Base-by-base conservation (phyloP, 2,888 invertebrate genomes). In the Drosophila leonis region DNA sequence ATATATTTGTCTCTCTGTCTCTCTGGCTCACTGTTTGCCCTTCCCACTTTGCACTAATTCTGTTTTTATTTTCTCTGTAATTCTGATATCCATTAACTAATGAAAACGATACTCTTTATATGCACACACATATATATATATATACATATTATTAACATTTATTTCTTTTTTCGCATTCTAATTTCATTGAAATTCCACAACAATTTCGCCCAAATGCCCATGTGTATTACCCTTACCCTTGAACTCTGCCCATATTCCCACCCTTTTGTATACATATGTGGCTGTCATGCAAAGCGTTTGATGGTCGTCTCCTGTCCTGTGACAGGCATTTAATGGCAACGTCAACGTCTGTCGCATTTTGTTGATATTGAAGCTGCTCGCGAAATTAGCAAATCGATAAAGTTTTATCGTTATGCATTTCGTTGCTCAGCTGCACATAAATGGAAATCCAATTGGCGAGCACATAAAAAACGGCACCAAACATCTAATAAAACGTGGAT, bases 371-470 rank as follows among this genome's bases (percentile, higher is more conserved):
- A 65, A 13, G 72, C 65, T 63, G 63, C 61, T 67, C 77, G 71
- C 79, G 65, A 75, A 81, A 83, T 85, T 85, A 90, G 73, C 90
- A 85, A 76, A 72, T 75, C 82, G 82, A 90, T 88, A 90, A 88
- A 90, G 60, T 87, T 90, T 89, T 90, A 90, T 90, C 74, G 87
- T 69, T 74, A 57, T 70, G 77, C 65, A 75, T 63, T 79, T 67
- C 7, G 39, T 42, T 29, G 52, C 68, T 74, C 83, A 84, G 89
- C 87, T 89, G 84, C 79, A 63, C 72, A 75, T 75, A 80, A 86
- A 83, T 80, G 59, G 65, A 69, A 86, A 86, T 74, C 59, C 86
- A 76, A 88, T 83, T 85, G 82, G 44, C 56, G 64, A 68, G 60
- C 35, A 68, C 57, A 78, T 73, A 70, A 72, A 71, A 56, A 49